Percentiles rank a stretch among this genome's conserved stretches.
Evolutionary conservation across 2,888 invertebrate species (phyloP).

Genomic region (Epinotia bilunana): DNA sequence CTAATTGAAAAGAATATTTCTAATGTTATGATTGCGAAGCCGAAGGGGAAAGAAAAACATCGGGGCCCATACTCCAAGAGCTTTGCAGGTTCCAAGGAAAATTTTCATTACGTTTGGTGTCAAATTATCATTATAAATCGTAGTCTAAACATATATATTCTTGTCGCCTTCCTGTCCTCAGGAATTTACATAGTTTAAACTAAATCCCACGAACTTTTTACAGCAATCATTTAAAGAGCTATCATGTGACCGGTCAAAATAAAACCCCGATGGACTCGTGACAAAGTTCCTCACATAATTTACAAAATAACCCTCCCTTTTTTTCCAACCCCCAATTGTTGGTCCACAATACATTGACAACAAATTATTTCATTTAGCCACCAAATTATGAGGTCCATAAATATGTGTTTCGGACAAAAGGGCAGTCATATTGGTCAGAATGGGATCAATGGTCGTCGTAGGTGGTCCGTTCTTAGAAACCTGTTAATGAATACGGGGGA

Average conservation of each 20-base stretch:
- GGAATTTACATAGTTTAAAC: slow-evolving; percentile 9
- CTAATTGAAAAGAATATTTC: not conserved
- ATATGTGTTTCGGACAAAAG: slow-evolving; percentile 55
- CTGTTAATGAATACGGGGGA: slow-evolving; percentile 63
- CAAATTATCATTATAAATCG: not conserved
- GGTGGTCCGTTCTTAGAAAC: slow-evolving; percentile 80
- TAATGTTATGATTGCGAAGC: not conserved
- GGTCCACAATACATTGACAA: slow-evolving; percentile 59
- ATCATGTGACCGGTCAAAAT: slow-evolving; percentile 24
- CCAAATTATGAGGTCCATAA: slow-evolving; percentile 53
- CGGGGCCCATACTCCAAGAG: no score
- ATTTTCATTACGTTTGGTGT: not conserved
- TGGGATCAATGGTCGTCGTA: slow-evolving; percentile 72
- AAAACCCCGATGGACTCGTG: slow-evolving; percentile 31
- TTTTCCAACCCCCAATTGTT: slow-evolving; percentile 39
- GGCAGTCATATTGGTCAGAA: slow-evolving; percentile 64
- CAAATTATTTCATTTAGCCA: slow-evolving; percentile 73
- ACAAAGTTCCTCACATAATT: slow-evolving; percentile 40
- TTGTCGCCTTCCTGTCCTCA: not conserved
- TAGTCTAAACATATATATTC: not conserved
- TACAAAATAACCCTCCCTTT: slow-evolving; percentile 34
- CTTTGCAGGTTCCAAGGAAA: not conserved
- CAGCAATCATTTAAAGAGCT: slow-evolving; percentile 31
- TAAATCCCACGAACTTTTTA: slow-evolving; percentile 35
- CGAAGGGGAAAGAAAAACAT: not conserved